Conservation (phyloP, 2,797 vertebrate species). For the Fistularia tabacaria region DNA sequence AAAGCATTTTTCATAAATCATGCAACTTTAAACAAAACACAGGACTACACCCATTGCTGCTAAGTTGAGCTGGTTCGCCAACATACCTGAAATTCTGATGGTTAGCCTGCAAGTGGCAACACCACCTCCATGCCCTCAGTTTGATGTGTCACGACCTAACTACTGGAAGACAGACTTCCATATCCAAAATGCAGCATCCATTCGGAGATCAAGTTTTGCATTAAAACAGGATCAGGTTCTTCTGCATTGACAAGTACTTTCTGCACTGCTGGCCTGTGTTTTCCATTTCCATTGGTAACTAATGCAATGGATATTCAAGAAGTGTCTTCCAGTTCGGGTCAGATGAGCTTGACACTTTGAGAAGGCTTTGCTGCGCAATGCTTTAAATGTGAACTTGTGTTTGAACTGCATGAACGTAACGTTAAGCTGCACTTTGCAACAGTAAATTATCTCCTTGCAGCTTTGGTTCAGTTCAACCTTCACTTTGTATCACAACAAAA, state of each 20-base stretch:
- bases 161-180: slow-evolving; percentile 7
- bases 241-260: not conserved
- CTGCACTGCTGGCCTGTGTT: not conserved
- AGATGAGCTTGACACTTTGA: not conserved
- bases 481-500: not conserved
- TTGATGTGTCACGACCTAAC: slow-evolving; percentile 47
- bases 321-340: not conserved
- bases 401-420: not conserved
- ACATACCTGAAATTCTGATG: slow-evolving; percentile 70
- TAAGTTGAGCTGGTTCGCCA: slow-evolving; percentile 66
- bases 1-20: slow-evolving; percentile 26
- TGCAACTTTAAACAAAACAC: slow-evolving; percentile 25
- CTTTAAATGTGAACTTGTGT: not conserved
- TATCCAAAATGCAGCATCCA: not conserved
- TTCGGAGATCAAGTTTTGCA: not conserved
- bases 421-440: not conserved
- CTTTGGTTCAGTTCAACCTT: not conserved
- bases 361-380: not conserved
- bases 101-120: slow-evolving; percentile 61
- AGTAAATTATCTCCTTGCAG: not conserved
- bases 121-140: slow-evolving; percentile 47
- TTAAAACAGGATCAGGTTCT: not conserved
- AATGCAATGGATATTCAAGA: too few relatives aligned
- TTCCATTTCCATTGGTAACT: not conserved
- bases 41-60: slow-evolving; percentile 51